A percentile compares a stretch with the other conserved stretches of the same genome.
These are phyloP conservation scores for Whitmania pigra DNA, from an alignment of 1,140 invertebrate species.

Conservation along the genomic window DNA sequence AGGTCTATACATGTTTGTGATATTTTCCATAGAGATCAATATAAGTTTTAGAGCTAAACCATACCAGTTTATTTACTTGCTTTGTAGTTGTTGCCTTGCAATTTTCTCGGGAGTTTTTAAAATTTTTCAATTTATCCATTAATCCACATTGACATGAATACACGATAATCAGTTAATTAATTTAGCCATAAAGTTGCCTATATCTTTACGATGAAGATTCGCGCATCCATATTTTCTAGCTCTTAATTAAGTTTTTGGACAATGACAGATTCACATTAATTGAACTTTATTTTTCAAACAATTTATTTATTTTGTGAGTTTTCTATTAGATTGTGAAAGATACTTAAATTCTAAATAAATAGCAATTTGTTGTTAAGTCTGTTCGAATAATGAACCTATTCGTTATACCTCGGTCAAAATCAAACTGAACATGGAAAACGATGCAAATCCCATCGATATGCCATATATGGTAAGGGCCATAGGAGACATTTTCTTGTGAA, in stretches of 20 bases:
- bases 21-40: constrained; percentile 5
- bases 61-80: not conserved
- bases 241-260: constrained; percentile 1
- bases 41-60: not conserved
- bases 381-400: too few species aligned
- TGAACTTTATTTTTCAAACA: not conserved
- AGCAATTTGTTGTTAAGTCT: too few species aligned
- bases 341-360: too few species aligned
- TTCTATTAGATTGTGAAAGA: not conserved
- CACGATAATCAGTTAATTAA: not conserved
- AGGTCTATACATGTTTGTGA: constrained; percentile 8
- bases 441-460: too few species aligned
- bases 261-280: not conserved
- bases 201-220: not conserved
- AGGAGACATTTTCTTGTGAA: too few species aligned
- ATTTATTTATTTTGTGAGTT: not conserved
- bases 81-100: not conserved
- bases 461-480: too few species aligned
- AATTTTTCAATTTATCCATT: constrained; percentile 11
- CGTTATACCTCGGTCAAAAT: too few species aligned
- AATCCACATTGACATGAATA: not conserved
- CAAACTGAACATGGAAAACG: too few species aligned
- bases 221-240: not conserved
- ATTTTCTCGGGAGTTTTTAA: not conserved
- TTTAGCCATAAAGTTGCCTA: not conserved